A percentile compares a stretch with the other conserved stretches of the same genome.
Conservation (phyloP, 2,797 vertebrate species). For the Acipenser transmontanus region DNA sequence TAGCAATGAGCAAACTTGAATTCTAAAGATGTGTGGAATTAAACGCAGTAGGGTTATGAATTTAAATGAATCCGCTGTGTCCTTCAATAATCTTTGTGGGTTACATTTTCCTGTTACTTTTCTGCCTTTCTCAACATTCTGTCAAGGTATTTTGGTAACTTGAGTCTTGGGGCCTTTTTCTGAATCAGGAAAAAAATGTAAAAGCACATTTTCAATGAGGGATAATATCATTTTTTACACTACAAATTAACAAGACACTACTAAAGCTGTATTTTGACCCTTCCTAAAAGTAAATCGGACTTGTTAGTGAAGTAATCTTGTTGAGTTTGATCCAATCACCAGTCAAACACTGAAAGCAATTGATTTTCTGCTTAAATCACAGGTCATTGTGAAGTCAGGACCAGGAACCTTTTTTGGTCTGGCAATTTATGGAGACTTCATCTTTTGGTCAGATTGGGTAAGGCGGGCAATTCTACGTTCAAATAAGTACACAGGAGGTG, state of each 20-base stretch:
- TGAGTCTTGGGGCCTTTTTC: constrained; percentile 9
- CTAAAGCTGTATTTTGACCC: neutral
- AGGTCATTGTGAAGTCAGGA: constrained; percentile 91
- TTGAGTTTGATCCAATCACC: constrained; percentile 13
- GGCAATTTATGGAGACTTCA: constrained; percentile 85
- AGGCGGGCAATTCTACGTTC: constrained; percentile 85
- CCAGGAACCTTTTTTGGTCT: constrained; percentile 91
- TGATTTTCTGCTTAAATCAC: constrained; percentile 18
- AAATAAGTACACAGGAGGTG: constrained; percentile 90
- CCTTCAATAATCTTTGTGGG: too few relatives aligned
- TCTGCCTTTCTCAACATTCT: too few relatives aligned
- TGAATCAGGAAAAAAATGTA: constrained; percentile 2
- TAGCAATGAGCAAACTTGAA: too few relatives aligned
- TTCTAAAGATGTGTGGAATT: too few relatives aligned
- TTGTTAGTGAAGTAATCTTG: neutral
- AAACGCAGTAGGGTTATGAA: too few relatives aligned
- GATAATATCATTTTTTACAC: neutral
- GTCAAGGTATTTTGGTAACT: too few relatives aligned
- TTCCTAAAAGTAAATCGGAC: neutral
- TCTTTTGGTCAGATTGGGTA: constrained; percentile 97
- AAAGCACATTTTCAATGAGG: neutral
- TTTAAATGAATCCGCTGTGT: too few relatives aligned
- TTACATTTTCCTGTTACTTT: too few relatives aligned
- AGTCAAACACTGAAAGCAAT: constrained; percentile 6
- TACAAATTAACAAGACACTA: too few relatives aligned